Evolutionary conservation across 2,113 vertebrate genomes (phyloP).

Genomic region (Petrocephalus microphthalmus): DNA sequence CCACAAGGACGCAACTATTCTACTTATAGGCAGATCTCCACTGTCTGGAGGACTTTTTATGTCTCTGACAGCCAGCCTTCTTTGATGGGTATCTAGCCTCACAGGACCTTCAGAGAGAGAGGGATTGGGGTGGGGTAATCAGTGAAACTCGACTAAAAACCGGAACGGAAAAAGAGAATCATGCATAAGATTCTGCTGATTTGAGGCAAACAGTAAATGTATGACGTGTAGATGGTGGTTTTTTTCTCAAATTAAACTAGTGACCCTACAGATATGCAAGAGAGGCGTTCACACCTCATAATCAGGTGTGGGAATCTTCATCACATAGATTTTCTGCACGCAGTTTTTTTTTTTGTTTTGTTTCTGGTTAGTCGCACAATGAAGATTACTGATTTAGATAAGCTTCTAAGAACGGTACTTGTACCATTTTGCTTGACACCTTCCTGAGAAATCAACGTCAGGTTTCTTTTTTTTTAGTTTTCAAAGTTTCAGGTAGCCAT

Average conservation of each 20-base stretch:
- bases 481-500: background rate
- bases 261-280: background rate
- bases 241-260: background rate
- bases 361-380: background rate
- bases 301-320: background rate
- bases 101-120: background rate
- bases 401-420: constrained; percentile 11
- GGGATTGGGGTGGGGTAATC: too few species aligned
- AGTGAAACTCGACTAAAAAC: background rate
- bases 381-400: constrained; percentile 14
- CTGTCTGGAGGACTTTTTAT: background rate
- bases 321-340: background rate
- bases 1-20: background rate
- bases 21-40: background rate
- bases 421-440: background rate
- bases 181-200: background rate
- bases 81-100: background rate
- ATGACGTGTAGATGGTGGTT: background rate
- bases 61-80: background rate
- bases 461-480: background rate
- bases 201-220: background rate
- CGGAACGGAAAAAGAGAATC: background rate
- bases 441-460: constrained; percentile 4
- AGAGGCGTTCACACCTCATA: background rate
- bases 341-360: background rate